A percentile compares a stretch with the other conserved stretches of the same genome.
phyloP scores from a whole-genome alignment of 2,797 vertebrate genomes.

The Lepilemur septentrionalis region DNA sequence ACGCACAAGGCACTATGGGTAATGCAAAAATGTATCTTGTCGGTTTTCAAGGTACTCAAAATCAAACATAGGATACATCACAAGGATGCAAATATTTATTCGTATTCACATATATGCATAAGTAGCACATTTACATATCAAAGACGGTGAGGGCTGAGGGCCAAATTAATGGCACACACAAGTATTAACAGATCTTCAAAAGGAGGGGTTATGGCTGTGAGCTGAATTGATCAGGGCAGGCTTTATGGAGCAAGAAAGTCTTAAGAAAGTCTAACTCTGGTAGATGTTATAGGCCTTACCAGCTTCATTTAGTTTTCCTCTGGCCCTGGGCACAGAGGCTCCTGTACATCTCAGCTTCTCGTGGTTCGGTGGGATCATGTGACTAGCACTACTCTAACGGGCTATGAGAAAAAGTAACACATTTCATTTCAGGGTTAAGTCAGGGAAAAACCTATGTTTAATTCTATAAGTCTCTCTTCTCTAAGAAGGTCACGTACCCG shows the following conservation, averaged over 20 bases:
- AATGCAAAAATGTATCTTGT: background rate
- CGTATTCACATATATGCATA: slow-evolving; percentile 1
- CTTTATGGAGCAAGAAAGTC: slow-evolving; percentile 4
- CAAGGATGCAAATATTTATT: slow-evolving; percentile 25
- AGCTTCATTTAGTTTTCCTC: background rate
- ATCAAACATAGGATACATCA: background rate
- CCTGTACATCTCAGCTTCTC: background rate
- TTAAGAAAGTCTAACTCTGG: background rate
- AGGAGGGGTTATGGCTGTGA: background rate
- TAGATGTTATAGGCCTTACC: background rate
- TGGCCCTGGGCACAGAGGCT: background rate
- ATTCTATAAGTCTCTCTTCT: background rate
- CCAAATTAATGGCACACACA: background rate
- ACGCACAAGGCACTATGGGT: background rate
- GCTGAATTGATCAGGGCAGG: background rate
- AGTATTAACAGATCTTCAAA: slow-evolving; percentile 40
- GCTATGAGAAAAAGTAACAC: background rate
- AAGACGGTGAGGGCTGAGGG: slow-evolving; percentile 36
- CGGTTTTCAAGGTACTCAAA: slow-evolving; percentile 31
- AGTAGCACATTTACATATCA: slow-evolving; percentile 49
- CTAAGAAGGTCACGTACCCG: background rate
- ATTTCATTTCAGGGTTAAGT: background rate
- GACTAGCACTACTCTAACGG: background rate
- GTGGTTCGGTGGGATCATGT: background rate
- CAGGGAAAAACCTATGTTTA: background rate